Base-by-base conservation (phyloP, 1,140 invertebrate genomes). In the Stenopsyche tienmushanensis region DNA sequence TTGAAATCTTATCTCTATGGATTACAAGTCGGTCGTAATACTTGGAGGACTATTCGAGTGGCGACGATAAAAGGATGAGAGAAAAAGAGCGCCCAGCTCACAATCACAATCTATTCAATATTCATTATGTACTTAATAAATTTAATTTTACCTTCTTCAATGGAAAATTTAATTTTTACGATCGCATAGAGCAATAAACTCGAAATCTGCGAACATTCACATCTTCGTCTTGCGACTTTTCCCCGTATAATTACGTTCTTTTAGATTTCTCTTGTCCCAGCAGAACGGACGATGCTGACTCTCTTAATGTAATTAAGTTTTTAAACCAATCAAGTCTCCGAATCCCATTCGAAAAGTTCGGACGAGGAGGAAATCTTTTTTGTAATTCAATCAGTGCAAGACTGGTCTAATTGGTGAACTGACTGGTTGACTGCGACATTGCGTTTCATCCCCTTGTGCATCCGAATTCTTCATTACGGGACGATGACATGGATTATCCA, bases 271-370 rank as follows among this genome's bases (percentile, higher is more conserved):
- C 62, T n/a, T 25, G 23, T 24, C 21, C 15, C 29, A 9, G 10
- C 41, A 23, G 39, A 54, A 17, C 67, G 62, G 42, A 45, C 57
- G 50, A 26, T 17, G 52, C 52, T 55, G 41, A 58, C 55, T 54
- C 18, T 58, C 67, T 55, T 66, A 64, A 70, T 66, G 64, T 50
- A 70, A 70, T 70, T 70, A 70, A 70, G 68, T 70, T 70, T 66
- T 70, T 66, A 66, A 70, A 70, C 60, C 62, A 66, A 66, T 70
- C 68, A 66, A 66, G 59, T 59, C 67, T 59, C 42, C 21, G 29
- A 58, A 65, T 65, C 34, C 21, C 25, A 64, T 58, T 59, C 58
- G 58, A 64, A 64, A 69, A 70, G 55, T 66, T 62, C 50, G 59
- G 64, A 66, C 60, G 57, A 59, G 67, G 59, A 54, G 45, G 20